Evolutionary conservation across 1,140 invertebrate genomes (phyloP).

Genomic region (Lasioglossum albipes): DNA sequence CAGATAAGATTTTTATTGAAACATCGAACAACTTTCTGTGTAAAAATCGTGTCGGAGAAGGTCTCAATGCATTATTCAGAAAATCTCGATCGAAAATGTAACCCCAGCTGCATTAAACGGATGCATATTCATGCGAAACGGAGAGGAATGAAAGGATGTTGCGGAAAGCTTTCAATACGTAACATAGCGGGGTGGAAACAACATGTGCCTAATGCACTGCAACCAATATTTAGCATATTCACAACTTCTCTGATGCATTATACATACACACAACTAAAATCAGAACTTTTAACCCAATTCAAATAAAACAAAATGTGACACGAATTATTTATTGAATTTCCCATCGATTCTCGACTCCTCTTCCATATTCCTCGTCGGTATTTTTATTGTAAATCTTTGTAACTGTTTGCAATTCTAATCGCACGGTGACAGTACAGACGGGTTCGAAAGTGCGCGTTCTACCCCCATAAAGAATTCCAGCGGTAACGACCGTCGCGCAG

Average conservation of each 20-base stretch:
- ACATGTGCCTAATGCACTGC: not conserved
- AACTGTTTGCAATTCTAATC: not conserved
- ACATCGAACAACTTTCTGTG: too few species aligned
- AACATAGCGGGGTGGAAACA: not conserved
- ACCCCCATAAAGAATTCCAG: not conserved
- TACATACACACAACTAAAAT: too few species aligned
- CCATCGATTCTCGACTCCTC: not conserved
- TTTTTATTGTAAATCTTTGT: not conserved
- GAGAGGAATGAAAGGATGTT: constrained; percentile 8
- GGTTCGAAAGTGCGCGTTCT: not conserved
- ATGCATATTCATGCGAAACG: constrained; percentile 18
- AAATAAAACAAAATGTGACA: too few species aligned
- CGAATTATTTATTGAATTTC: not conserved
- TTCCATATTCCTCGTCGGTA: too few species aligned
- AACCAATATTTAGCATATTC: not conserved
- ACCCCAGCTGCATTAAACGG: constrained; percentile 1
- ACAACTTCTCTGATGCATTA: too few species aligned
- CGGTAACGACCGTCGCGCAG: constrained; percentile 20
- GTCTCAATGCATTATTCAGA: not conserved
- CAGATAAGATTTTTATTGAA: too few species aligned
- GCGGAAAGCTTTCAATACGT: constrained; percentile 1
- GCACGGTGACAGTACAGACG: too few species aligned
- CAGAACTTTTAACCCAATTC: too few species aligned
- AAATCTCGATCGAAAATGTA: constrained; percentile 22
- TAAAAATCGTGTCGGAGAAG: not conserved